Conservation (phyloP, 2,888 invertebrate genomes). For the Netelia inedita region DNA sequence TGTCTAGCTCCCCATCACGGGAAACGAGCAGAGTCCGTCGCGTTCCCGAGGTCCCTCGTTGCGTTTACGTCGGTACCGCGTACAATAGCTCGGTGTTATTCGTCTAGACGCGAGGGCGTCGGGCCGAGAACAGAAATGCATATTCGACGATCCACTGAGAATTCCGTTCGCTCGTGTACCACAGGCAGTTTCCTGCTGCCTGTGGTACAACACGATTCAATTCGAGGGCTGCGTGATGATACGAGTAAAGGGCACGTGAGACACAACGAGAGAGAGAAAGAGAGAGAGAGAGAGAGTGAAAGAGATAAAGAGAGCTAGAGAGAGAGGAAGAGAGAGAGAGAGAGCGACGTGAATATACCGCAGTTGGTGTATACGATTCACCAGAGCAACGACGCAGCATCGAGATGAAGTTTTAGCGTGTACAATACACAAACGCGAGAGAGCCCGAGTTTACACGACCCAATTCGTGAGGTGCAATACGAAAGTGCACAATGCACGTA, state of each 20-base stretch:
- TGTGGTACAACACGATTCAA: constrained; percentile 62
- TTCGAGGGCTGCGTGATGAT: constrained; percentile 54
- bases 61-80: background rate
- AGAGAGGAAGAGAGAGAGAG: constrained; percentile 32
- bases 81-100: constrained; percentile 1
- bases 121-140: constrained; percentile 62
- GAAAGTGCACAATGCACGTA: constrained; percentile 64
- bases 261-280: constrained; percentile 32
- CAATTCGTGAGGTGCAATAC: constrained; percentile 65
- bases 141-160: constrained; percentile 57
- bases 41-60: background rate
- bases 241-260: constrained; percentile 4
- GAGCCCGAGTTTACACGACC: constrained; percentile 67
- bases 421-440: constrained; percentile 55
- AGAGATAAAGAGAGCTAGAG: constrained; percentile 34
- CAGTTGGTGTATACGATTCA: constrained; percentile 51
- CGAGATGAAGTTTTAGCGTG: constrained; percentile 12
- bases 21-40: background rate
- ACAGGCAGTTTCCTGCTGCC: constrained; percentile 45
- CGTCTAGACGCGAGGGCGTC: constrained; percentile 70
- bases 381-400: constrained; percentile 34
- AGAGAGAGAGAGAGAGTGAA: constrained; percentile 1
- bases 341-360: constrained; percentile 26
- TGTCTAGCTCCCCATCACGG: background rate
- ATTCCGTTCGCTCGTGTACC: constrained; percentile 39